phyloP scores from a whole-genome alignment of 2,113 vertebrate species.

The Epinephelus cyanopodus region DNA sequence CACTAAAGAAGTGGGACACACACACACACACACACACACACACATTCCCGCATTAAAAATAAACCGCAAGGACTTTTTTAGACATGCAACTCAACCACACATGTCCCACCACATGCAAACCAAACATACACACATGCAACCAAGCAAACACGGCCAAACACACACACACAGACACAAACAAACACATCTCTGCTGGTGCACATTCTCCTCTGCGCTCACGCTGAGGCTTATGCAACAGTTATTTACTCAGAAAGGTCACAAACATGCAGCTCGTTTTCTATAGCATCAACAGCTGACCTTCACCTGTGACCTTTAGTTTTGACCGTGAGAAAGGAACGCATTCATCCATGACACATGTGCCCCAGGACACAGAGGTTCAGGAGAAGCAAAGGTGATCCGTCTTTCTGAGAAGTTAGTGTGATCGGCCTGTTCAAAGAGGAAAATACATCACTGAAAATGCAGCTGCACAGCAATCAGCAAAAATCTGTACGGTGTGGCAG shows the following conservation, averaged over 20 bases:
- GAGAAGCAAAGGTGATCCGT: no score
- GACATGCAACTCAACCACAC: background rate
- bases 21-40: background rate
- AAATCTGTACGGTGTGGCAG: background rate
- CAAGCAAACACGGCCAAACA: background rate
- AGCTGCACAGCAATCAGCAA: background rate
- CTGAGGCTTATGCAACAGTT: background rate
- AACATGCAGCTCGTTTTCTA: background rate
- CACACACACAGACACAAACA: background rate
- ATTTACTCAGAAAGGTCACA: constrained; percentile 11
- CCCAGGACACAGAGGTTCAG: background rate
- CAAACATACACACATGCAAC: background rate
- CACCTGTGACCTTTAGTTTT: background rate
- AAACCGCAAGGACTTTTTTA: background rate
- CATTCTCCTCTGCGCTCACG: background rate
- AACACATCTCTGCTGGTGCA: background rate
- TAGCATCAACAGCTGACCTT: background rate
- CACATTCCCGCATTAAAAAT: constrained; percentile 21
- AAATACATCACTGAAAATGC: background rate
- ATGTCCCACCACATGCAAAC: constrained; percentile 6
- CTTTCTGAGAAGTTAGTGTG: background rate
- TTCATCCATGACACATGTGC: background rate
- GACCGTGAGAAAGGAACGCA: background rate
- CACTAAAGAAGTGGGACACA: background rate
- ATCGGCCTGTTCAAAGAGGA: background rate